Conservation (phyloP, 2,113 vertebrate genomes). For the Sialia sialis region DNA sequence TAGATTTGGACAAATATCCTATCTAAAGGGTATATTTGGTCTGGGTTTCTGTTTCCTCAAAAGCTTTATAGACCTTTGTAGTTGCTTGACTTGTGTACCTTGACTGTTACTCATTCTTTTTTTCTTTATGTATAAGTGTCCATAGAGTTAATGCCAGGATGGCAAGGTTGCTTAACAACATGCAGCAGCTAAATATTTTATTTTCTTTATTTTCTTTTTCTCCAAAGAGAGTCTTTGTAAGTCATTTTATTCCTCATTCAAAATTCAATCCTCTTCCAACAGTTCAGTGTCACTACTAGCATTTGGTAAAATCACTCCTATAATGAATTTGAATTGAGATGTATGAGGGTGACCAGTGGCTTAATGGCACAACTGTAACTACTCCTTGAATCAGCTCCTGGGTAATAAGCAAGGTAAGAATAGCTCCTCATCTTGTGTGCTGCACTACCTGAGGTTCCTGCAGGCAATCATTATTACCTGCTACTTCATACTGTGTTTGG, state of each 20-base stretch:
- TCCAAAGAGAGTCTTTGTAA: background rate
- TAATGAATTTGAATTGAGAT: constrained; percentile 38
- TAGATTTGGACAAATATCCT: background rate
- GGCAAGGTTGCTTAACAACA: background rate
- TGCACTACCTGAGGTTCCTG: background rate
- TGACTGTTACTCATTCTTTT: background rate
- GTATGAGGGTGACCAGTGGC: constrained; percentile 1
- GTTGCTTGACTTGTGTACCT: background rate
- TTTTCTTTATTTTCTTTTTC: background rate
- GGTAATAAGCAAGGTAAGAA: background rate
- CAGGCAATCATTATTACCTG: background rate
- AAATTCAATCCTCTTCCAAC: background rate
- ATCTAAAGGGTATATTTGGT: background rate
- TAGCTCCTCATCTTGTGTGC: constrained; percentile 15
- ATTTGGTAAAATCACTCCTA: constrained; percentile 30
- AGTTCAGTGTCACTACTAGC: background rate
- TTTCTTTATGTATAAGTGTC: background rate
- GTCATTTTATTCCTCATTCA: background rate
- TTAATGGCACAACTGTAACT: constrained; percentile 26
- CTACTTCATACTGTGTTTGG: constrained; percentile 29
- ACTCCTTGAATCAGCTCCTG: constrained; percentile 1
- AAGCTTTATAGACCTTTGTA: background rate
- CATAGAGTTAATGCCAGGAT: background rate
- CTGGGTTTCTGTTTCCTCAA: background rate
- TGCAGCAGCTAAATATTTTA: background rate